Percentiles rank a stretch among this genome's conserved stretches.
Evolutionary conservation across 2,888 invertebrate species (phyloP).

Genomic region (Dinocampus coccinellae): DNA sequence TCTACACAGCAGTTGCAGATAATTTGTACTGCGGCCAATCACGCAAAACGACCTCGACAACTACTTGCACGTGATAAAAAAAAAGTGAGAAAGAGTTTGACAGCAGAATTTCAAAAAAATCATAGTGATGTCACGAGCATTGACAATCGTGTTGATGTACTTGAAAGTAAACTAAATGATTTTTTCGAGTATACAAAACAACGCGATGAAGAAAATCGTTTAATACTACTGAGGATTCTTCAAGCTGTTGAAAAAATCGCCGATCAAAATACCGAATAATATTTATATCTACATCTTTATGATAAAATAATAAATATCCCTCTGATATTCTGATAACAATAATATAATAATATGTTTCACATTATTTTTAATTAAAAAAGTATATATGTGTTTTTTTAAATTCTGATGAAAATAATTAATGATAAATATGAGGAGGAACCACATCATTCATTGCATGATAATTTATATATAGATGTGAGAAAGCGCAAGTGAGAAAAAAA

Average conservation of each 20-base stretch:
- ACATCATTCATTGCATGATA: background rate
- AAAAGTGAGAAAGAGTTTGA: conserved; percentile 27
- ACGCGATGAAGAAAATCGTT: conserved; percentile 58
- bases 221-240: conserved; percentile 55
- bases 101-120: conserved; percentile 11
- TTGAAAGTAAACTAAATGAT: conserved; percentile 51
- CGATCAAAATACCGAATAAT: conserved; percentile 48
- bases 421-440: background rate
- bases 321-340: background rate
- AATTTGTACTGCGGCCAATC: conserved; percentile 26
- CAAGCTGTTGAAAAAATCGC: conserved; percentile 57
- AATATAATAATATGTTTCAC: background rate
- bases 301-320: background rate
- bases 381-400: background rate
- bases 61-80: conserved; percentile 30
- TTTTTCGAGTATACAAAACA: conserved; percentile 58
- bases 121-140: background rate
- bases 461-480: background rate
- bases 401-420: background rate
- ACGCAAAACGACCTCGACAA: conserved; percentile 24
- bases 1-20: conserved; percentile 32
- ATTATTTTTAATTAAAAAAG: background rate
- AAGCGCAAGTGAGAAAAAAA: conserved; percentile 10
- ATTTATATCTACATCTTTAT: background rate
- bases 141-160: background rate